A percentile compares a stretch with the other conserved stretches of the same genome.
These are phyloP conservation scores for Pteropus rufus DNA, from an alignment of 2,797 vertebrate species.

Conservation along the genomic window DNA sequence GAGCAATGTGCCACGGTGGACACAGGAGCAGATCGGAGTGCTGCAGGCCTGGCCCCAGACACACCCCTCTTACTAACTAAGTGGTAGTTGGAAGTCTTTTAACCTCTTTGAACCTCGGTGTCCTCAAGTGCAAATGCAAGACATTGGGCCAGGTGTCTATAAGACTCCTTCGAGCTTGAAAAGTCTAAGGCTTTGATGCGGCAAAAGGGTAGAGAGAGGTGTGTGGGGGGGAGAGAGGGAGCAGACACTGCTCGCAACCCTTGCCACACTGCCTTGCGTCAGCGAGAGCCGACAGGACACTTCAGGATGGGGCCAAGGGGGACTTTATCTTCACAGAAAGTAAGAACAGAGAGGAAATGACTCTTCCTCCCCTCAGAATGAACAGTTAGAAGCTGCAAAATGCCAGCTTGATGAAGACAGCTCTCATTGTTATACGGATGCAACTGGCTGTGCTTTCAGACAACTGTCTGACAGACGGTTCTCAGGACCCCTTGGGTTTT, in stretches of 20 bases:
- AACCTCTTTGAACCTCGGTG: not conserved
- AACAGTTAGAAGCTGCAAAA: not conserved
- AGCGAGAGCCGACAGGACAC: too few species aligned
- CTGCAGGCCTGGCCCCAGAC: not conserved
- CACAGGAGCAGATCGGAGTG: not conserved
- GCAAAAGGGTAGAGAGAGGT: not conserved
- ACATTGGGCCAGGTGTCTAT: not conserved
- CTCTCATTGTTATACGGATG: not conserved
- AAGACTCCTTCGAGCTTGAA: not conserved
- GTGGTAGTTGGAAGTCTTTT: not conserved
- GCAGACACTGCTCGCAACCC: too few species aligned
- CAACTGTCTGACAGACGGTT: not conserved
- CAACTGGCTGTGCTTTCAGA: not conserved
- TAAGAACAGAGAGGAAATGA: not conserved
- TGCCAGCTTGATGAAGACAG: not conserved
- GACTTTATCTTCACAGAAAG: not conserved
- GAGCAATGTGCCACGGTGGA: accelerated
- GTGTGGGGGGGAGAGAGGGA: accelerated
- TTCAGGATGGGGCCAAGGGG: not conserved
- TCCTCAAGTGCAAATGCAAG: not conserved
- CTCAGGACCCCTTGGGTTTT: not conserved
- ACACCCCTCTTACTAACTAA: too few species aligned
- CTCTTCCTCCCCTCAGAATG: not conserved
- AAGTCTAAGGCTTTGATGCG: not conserved
- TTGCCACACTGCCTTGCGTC: not conserved